Conservation (phyloP, 2,113 vertebrate species). For the Theristicus caerulescens region DNA sequence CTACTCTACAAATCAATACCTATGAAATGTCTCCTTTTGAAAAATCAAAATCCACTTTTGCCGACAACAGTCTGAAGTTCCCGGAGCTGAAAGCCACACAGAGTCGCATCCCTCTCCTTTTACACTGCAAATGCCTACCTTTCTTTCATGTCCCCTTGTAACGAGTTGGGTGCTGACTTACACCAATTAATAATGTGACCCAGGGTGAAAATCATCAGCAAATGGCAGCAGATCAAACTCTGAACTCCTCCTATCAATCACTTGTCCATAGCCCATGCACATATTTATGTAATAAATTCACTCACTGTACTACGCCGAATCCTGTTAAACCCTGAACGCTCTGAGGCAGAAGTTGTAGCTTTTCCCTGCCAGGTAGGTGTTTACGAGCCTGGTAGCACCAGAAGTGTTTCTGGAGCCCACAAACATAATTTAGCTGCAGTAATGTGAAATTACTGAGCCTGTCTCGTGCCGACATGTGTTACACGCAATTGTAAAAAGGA, state of each 20-base stretch:
- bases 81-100: not conserved
- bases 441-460: conserved; percentile 63
- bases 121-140: not conserved
- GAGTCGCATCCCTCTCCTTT: not conserved
- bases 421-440: conserved; percentile 70
- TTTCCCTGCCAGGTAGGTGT: conserved; percentile 68
- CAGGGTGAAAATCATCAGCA: not conserved
- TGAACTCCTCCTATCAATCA: not conserved
- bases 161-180: not conserved
- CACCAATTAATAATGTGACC: not conserved
- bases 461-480: conserved; percentile 63
- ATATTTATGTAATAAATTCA: conserved; percentile 18
- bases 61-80: accelerated
- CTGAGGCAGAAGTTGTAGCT: conserved; percentile 38
- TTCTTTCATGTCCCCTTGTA: not conserved
- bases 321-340: conserved; percentile 23
- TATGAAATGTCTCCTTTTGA: not conserved
- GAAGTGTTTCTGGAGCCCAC: conserved; percentile 70
- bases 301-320: not conserved
- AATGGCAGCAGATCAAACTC: not conserved
- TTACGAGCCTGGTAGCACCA: conserved; percentile 70
- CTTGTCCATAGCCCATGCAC: not conserved
- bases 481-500: conserved; percentile 53
- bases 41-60: not conserved
- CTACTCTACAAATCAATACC: not conserved